Evolutionary conservation across 2,888 invertebrate species (phyloP).

Genomic region (Spilarctia lutea): DNA sequence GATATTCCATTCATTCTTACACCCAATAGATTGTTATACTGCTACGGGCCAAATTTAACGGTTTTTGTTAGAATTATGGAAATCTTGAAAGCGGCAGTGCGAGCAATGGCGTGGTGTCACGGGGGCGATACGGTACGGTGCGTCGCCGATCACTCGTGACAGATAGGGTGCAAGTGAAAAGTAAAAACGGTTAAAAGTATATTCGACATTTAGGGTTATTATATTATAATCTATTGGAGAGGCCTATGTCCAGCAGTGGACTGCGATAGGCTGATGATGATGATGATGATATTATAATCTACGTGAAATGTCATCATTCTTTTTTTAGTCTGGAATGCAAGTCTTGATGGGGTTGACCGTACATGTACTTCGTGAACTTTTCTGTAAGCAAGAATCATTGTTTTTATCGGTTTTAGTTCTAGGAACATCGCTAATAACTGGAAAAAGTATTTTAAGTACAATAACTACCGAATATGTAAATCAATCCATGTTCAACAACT

Average conservation of each 20-base stretch:
- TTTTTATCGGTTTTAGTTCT: neutral
- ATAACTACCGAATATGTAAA: neutral
- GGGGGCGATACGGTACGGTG: slow-evolving; percentile 65
- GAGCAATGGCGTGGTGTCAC: slow-evolving; percentile 62
- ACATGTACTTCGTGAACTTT: neutral
- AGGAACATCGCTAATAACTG: neutral
- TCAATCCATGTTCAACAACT: neutral
- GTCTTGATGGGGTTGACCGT: neutral
- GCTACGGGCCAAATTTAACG: slow-evolving; percentile 57
- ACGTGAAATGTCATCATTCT: neutral
- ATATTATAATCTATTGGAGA: too few species aligned
- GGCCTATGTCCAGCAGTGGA: too few species aligned
- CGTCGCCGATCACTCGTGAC: slow-evolving; percentile 67
- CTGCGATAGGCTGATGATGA: too few species aligned
- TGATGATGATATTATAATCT: too few species aligned
- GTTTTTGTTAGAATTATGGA: slow-evolving; percentile 58
- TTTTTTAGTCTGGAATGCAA: neutral
- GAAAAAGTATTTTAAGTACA: neutral
- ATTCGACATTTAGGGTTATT: neutral
- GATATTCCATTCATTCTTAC: neutral
- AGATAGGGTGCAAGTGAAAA: slow-evolving; percentile 20
- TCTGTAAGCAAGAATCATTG: neutral
- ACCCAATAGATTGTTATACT: slow-evolving; percentile 29
- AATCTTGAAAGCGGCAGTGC: slow-evolving; percentile 46
- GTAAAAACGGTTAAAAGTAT: neutral